These are phyloP conservation scores for Lathamus discolor DNA, from an alignment of 2,113 vertebrate genomes.

Conservation along the genomic window DNA sequence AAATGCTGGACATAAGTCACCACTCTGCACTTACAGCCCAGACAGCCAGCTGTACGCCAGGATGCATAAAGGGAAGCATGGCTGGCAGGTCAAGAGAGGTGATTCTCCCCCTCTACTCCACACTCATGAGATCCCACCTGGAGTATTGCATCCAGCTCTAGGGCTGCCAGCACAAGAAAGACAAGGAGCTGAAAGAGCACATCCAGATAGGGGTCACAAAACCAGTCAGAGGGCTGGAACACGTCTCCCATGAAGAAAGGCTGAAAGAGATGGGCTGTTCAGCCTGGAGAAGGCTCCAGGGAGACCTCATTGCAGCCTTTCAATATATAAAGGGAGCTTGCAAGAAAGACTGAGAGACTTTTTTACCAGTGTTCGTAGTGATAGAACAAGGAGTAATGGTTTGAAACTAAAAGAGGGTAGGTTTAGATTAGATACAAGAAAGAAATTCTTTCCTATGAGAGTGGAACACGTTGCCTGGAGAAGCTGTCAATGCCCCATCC, in stretches of 20 bases:
- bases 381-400: not conserved
- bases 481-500: not conserved
- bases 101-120: not conserved
- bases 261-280: not conserved
- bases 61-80: not conserved
- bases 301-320: not conserved
- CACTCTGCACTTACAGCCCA: not conserved
- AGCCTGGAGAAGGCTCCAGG: not conserved
- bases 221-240: not conserved
- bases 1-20: rapidly evolving
- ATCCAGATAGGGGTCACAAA: not conserved
- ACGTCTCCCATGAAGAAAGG: not conserved
- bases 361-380: not conserved
- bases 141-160: not conserved
- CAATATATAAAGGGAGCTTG: not conserved
- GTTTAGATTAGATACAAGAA: too few relatives aligned
- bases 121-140: not conserved
- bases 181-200: not conserved
- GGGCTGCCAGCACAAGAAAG: not conserved
- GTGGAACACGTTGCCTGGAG: not conserved
- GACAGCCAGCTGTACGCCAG: not conserved
- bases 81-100: not conserved
- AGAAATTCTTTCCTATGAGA: not conserved
- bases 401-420: not conserved
- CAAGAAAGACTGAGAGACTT: not conserved